Evolutionary conservation across 2,888 invertebrate genomes (phyloP), one percentile per base, ranked within the genome.

Genomic region (Ochropleura plecta): DNA sequence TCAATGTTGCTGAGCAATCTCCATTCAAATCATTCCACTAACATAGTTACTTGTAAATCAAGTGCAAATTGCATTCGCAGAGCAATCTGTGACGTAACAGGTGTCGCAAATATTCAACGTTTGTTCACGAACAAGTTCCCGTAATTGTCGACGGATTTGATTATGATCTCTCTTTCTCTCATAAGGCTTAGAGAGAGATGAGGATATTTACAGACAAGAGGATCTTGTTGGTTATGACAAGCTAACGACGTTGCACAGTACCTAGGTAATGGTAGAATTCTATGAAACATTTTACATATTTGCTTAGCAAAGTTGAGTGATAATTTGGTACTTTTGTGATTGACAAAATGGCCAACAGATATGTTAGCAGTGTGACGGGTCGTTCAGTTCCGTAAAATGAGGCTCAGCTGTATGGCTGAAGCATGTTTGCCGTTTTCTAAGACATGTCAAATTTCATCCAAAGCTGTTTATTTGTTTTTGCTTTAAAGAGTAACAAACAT

Each of bases 21-120:
- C 66, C 48, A 82, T 77, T 62, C 57, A 53, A 78, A 78, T 78
- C 20, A 63, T 42, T 46, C 16, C 18, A 18, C 42, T 76, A 57
- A 66, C 66, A 53, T 30, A 18, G 70, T 73, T 85, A 82, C 76
- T 79, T 75, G 59, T 69, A 73, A 70, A 85, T 76, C 67, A 85
- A 72, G 86, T 79, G 76, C 72, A 85, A 76, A 84, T 85, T 84
- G 72, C 73, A 74, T 67, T 77, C 30, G 46, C 68, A 59, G 49
- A 18, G 70, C 62, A 85, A 82, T 71, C 49, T 70, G 66, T 72
- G 76, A 74, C 59, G 72, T 85, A 82, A 76, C 79, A 83, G 79
- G 76, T 85, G 79, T 70, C 49, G 44, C 75, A 71, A 82, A 80
- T 82, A 82, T 82, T 71, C 82, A 67, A 46, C 70, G 57, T 78